phyloP scores from a whole-genome alignment of 2,113 vertebrate species.

The Ceratotherium simum region DNA sequence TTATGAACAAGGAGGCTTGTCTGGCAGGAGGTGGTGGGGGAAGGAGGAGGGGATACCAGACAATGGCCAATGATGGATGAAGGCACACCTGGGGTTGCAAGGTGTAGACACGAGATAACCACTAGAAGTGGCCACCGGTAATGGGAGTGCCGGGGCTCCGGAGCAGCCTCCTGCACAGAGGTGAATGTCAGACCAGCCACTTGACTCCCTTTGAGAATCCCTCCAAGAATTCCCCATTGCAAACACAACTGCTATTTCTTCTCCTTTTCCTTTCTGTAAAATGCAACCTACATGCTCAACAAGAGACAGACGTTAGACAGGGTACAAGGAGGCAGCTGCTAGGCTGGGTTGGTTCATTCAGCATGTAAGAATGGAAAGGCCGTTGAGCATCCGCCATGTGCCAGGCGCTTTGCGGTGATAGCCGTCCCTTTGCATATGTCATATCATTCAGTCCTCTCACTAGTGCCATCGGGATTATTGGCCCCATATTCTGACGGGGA shows the following conservation, averaged over 20 bases:
- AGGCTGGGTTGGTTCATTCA: background rate
- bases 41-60: conserved; percentile 65
- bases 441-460: background rate
- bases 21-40: conserved; percentile 69
- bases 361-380: background rate
- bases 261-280: conserved; percentile 13
- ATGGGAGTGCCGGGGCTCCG: conserved; percentile 64
- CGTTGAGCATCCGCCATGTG: rapidly evolving
- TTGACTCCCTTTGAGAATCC: conserved; percentile 57
- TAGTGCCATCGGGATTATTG: background rate
- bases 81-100: conserved; percentile 85
- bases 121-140: conserved; percentile 66
- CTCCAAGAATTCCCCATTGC: conserved; percentile 38
- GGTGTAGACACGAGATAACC: conserved; percentile 87
- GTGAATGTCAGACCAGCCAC: conserved; percentile 77
- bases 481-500: background rate
- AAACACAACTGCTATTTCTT: background rate
- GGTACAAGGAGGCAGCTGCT: background rate
- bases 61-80: conserved; percentile 85
- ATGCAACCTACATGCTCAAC: background rate
- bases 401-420: background rate
- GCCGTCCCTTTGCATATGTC: background rate
- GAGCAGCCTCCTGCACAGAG: conserved; percentile 66
- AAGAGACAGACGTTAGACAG: background rate
- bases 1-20: conserved; percentile 86